Conservation (phyloP, 1,140 invertebrate genomes). For the Temnothorax curvispinosus region DNA sequence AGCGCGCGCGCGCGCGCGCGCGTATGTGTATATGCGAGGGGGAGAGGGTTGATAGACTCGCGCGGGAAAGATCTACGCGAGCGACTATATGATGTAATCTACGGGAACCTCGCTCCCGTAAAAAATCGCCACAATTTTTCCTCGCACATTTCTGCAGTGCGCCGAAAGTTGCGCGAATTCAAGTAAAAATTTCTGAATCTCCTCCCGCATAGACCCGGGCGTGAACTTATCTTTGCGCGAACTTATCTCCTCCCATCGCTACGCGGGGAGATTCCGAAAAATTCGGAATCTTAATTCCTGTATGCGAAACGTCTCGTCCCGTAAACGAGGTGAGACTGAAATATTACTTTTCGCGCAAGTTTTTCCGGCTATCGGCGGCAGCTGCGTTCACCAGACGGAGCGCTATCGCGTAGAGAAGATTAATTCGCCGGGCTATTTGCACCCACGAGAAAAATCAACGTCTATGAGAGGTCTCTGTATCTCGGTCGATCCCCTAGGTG, state of each 20-base stretch:
- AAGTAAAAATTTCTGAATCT: constrained; percentile 31
- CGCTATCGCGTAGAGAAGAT: constrained; percentile 27
- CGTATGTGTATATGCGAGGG: too few species aligned
- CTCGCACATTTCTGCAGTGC: background rate
- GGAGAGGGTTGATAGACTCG: background rate
- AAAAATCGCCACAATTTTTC: constrained; percentile 25
- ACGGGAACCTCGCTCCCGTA: background rate
- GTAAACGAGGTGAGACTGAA: constrained; percentile 19
- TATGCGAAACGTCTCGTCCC: background rate
- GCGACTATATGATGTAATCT: constrained; percentile 11
- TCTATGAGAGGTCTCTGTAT: background rate
- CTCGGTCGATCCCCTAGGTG: background rate
- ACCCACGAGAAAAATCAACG: constrained; percentile 13
- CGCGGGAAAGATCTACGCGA: constrained; percentile 8
- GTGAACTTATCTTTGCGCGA: constrained; percentile 5
- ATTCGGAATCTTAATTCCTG: background rate
- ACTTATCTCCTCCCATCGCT: background rate
- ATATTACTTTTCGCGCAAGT: constrained; percentile 43
- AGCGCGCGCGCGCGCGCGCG: background rate
- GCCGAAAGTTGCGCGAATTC: constrained; percentile 17
- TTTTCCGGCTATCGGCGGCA: constrained; percentile 23
- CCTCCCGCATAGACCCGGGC: background rate
- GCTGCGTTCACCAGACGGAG: background rate
- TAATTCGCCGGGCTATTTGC: constrained; percentile 31
- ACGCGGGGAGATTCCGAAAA: background rate